These are phyloP conservation scores for Telmatherina bonti DNA, from an alignment of 2,797 vertebrate genomes.

Conservation along the genomic window DNA sequence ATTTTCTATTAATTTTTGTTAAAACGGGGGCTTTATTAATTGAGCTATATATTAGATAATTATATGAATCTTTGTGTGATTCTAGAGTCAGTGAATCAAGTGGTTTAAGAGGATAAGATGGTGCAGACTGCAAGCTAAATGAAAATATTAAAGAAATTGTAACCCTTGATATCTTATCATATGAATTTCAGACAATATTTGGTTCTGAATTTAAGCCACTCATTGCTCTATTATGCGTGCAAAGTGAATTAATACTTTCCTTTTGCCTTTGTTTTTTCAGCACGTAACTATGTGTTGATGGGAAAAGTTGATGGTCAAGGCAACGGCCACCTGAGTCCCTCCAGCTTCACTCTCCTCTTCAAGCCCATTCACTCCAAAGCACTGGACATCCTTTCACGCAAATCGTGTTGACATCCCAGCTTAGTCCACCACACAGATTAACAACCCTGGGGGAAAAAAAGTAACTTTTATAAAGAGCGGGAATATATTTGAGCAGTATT, in stretches of 20 bases:
- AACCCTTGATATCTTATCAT: not conserved
- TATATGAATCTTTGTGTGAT: not conserved
- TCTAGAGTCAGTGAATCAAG: not conserved
- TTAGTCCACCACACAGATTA: constrained; percentile 34
- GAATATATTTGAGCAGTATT: constrained; percentile 25
- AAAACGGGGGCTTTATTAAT: not conserved
- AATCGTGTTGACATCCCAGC: constrained; percentile 78
- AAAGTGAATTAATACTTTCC: not conserved
- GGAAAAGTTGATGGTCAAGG: constrained; percentile 83
- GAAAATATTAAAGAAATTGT: not conserved
- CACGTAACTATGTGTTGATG: constrained; percentile 89
- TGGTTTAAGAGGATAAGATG: not conserved
- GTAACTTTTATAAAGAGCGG: constrained; percentile 19
- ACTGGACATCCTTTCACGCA: constrained; percentile 80
- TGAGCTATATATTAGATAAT: not conserved
- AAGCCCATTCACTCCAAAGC: constrained; percentile 85
- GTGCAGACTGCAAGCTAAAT: no score
- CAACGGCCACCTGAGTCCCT: constrained; percentile 81
- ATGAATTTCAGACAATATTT: not conserved
- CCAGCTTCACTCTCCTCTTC: constrained; percentile 87
- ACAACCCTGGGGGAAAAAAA: not conserved
- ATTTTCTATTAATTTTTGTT: no score
- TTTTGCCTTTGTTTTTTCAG: constrained; percentile 65
- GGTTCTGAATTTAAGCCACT: not conserved
- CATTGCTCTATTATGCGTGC: not conserved